Evolutionary conservation across 2,113 vertebrate genomes (phyloP).

Genomic region (Pomatorhinus ruficollis): DNA sequence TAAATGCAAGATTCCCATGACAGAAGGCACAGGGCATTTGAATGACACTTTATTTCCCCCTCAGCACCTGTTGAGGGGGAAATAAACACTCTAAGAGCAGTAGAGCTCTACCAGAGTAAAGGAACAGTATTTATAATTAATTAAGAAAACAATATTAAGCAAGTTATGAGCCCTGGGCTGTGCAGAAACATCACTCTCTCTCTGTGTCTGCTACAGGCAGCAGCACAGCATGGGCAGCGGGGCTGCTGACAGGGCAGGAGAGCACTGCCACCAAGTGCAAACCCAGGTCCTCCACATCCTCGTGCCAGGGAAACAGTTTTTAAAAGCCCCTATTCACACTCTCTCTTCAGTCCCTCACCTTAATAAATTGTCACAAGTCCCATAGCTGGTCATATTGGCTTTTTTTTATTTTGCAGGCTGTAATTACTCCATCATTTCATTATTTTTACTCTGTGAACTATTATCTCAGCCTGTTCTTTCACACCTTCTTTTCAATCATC

Average conservation of each 20-base stretch:
- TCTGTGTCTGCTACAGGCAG: neutral
- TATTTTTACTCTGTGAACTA: neutral
- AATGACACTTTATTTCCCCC: neutral
- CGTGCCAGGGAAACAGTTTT: rapidly evolving
- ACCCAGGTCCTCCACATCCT: neutral
- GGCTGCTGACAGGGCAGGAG: neutral
- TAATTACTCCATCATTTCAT: neutral
- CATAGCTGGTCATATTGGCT: neutral
- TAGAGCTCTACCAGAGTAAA: neutral
- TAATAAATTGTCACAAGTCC: neutral
- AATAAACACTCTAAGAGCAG: neutral
- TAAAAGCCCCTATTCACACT: neutral
- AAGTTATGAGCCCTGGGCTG: neutral
- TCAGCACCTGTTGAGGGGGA: too few relatives aligned
- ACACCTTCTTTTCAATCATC: neutral
- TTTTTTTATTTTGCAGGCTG: neutral
- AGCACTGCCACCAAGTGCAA: slow-evolving; percentile 70
- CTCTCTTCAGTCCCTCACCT: neutral
- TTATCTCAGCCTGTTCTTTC: neutral
- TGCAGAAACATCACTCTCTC: neutral
- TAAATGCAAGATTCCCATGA: neutral
- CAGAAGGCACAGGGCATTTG: neutral
- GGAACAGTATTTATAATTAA: neutral
- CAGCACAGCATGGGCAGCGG: neutral
- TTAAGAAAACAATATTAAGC: neutral